Evolutionary conservation across 2,888 invertebrate species (phyloP), one percentile per base, ranked within the genome.

Genomic region (Macrophya alboannulata): DNA sequence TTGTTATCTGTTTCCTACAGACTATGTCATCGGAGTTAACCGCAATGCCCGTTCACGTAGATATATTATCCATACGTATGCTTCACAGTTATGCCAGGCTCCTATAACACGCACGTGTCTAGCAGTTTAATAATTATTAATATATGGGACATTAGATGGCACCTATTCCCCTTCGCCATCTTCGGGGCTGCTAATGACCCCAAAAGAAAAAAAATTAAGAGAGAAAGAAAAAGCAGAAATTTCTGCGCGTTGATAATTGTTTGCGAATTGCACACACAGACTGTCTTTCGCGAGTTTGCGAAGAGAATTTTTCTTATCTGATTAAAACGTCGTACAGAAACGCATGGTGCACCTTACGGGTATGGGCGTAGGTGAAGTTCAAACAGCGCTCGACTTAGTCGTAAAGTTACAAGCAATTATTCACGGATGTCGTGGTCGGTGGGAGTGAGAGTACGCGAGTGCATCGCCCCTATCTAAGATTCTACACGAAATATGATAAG

Each of bases 351-450:
- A 25, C 12, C 10, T 25, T n/a, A n/a, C n/a, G 1, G 8, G 10
- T 25, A 62, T 25, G 12, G 62, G 79, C 25, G 37, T 31, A 43
- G 83, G 55, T n/a, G 43, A 68, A 68, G 68, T 68, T 48, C 68
- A 68, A 83, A 65, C 83, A 48, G 68, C 9, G 45, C 40, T n/a
- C 48, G 9, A 31, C 45, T 31, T 65, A 15, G 83, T 68, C 83
- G 83, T 83, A 68, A 83, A 83, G 68, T 83, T 83, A 83, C 83
- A 37, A 83, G 68, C 83, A 83, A 83, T 83, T 83, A 65, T 71
- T 83, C 83, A 83, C 79, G 17, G 25, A 43, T 62, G 79, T 81
- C 62, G 79, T 43, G 5, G 68, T 10, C 62, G 25, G 62, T n/a
- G 15, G 15, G 51, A 68, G 65, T 31, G 4, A 1, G 3, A 31